These are phyloP conservation scores for Philaethria dido DNA, from an alignment of 2,888 invertebrate species.

Conservation along the genomic window DNA sequence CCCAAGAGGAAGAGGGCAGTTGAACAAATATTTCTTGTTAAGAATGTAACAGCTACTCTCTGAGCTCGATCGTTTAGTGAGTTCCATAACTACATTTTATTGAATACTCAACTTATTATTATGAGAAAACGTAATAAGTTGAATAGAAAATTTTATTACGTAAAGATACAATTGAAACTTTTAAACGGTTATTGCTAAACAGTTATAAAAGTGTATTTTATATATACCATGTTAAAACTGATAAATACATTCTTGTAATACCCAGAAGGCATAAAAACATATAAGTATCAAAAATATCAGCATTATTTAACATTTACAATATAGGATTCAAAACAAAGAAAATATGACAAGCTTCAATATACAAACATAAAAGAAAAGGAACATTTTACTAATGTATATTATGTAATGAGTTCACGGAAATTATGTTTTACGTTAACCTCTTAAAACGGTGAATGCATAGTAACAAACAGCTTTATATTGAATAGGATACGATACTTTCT, in stretches of 20 bases:
- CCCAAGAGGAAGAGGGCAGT: constrained; percentile 69
- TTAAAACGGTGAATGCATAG: constrained; percentile 1
- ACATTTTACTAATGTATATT: background rate
- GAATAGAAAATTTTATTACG: background rate
- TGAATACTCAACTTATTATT: constrained; percentile 12
- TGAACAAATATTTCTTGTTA: constrained; percentile 61
- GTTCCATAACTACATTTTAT: constrained; percentile 23
- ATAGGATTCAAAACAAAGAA: background rate
- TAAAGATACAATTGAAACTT: background rate
- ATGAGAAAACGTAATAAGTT: background rate
- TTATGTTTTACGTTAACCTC: constrained; percentile 1
- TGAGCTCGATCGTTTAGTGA: constrained; percentile 29
- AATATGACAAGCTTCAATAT: background rate
- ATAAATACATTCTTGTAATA: no score
- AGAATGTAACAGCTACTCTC: constrained; percentile 33
- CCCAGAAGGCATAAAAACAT: no score
- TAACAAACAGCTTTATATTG: constrained; percentile 8
- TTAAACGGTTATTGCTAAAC: background rate
- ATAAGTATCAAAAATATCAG: no score
- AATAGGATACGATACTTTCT: background rate
- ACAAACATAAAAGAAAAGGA: background rate
- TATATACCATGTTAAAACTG: no score
- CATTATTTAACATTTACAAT: no score
- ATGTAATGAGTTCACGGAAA: constrained; percentile 3
- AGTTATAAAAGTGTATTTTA: no score